A percentile compares a stretch with the other conserved stretches of the same genome.
phyloP scores from a whole-genome alignment of 1,140 invertebrate species.

The Drosophila albomicans region DNA sequence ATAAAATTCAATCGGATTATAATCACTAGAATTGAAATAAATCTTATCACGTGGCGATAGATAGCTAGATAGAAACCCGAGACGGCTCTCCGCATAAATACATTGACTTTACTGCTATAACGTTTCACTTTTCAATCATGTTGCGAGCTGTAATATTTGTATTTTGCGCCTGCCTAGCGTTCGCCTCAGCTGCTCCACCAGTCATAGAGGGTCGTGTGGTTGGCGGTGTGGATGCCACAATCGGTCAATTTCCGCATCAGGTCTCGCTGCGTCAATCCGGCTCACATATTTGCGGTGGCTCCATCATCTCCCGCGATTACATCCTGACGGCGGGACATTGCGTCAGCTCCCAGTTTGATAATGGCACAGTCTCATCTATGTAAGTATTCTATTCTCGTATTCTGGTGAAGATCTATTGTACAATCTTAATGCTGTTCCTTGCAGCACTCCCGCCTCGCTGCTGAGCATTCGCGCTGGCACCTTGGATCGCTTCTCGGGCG shows the following conservation, averaged over 20 bases:
- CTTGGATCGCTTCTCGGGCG: slow-evolving; percentile 52
- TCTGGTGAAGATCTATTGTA: background rate
- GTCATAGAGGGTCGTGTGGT: slow-evolving; percentile 77
- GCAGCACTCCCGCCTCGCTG: slow-evolving; percentile 32
- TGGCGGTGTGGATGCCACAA: slow-evolving; percentile 82
- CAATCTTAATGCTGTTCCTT: background rate
- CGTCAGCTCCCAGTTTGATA: slow-evolving; percentile 29
- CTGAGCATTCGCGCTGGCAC: slow-evolving; percentile 54
- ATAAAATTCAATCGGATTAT: slow-evolving; percentile 3
- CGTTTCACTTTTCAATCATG: slow-evolving; percentile 17
- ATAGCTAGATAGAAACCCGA: background rate
- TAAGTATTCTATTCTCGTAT: slow-evolving; percentile 29
- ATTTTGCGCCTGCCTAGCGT: background rate
- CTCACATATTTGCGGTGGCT: slow-evolving; percentile 86
- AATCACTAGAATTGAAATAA: background rate
- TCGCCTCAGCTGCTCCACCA: background rate
- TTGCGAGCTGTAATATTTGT: slow-evolving; percentile 24
- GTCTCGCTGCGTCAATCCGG: slow-evolving; percentile 81
- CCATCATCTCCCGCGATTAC: slow-evolving; percentile 85
- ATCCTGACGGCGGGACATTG: slow-evolving; percentile 87
- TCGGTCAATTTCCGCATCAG: slow-evolving; percentile 85
- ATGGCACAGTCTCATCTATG: slow-evolving; percentile 31
- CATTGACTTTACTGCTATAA: background rate
- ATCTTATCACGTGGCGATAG: slow-evolving; percentile 2
- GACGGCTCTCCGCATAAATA: slow-evolving; percentile 33